These are phyloP conservation scores for Harpagus bidentatus DNA, from an alignment of 2,113 vertebrate genomes.

Conservation along the genomic window DNA sequence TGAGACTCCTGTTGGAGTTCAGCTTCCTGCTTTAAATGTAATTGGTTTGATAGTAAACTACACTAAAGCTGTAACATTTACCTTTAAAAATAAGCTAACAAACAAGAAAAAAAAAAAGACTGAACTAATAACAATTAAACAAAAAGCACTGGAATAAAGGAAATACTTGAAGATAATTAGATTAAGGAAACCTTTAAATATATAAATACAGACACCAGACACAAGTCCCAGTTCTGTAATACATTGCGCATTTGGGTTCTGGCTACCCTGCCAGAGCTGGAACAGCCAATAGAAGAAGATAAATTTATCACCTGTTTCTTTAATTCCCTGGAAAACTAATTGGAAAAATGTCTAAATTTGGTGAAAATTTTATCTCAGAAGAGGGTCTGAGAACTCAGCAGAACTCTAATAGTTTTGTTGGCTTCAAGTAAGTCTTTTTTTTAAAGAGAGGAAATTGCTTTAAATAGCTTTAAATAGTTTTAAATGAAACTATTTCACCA, in stretches of 20 bases:
- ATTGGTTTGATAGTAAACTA: background rate
- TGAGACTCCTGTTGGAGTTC: background rate
- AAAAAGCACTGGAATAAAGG: background rate
- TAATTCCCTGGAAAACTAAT: background rate
- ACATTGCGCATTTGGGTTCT: background rate
- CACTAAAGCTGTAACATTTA: background rate
- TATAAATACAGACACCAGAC: background rate
- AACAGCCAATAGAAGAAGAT: background rate
- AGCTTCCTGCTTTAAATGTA: background rate
- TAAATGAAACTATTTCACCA: background rate
- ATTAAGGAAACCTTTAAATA: background rate
- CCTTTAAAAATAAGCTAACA: background rate
- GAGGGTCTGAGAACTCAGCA: background rate
- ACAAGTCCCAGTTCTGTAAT: background rate
- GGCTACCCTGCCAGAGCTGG: background rate
- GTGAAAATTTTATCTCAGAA: background rate
- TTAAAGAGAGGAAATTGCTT: background rate
- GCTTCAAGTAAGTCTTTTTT: background rate
- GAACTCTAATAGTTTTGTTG: background rate
- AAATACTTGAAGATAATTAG: background rate
- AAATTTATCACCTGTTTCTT: background rate
- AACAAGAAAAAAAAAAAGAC: background rate
- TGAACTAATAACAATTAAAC: background rate
- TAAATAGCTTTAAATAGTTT: background rate
- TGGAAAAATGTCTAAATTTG: background rate